Percentiles rank a stretch among this genome's conserved stretches.
These are phyloP conservation scores for Yponomeuta evonymella DNA, from an alignment of 2,888 invertebrate genomes.

Conservation along the genomic window DNA sequence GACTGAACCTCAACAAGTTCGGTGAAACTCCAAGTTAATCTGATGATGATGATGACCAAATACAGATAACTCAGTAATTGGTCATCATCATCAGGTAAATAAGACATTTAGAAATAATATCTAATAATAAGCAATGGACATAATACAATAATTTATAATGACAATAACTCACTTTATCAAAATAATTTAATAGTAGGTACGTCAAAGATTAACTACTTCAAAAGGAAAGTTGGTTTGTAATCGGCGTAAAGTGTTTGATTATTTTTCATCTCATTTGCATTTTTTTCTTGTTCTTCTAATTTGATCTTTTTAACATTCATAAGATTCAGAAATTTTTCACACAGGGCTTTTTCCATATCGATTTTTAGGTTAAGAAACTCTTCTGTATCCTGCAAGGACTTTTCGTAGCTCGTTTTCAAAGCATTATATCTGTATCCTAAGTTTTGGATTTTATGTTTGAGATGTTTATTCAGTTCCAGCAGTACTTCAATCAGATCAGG, in stretches of 20 bases:
- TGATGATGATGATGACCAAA: no score
- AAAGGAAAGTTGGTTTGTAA: no score
- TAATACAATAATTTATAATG: no score
- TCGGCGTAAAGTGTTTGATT: not conserved
- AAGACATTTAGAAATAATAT: no score
- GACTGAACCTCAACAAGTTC: no score
- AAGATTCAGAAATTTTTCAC: conserved; percentile 47
- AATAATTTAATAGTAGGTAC: not conserved
- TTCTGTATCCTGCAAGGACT: conserved; percentile 51
- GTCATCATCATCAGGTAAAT: no score
- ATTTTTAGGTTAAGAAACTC: conserved; percentile 55
- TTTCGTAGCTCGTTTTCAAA: conserved; percentile 43
- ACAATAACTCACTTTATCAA: not conserved
- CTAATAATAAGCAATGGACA: no score
- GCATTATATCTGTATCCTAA: conserved; percentile 33
- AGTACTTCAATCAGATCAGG: conserved; percentile 49
- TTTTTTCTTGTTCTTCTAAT: not conserved
- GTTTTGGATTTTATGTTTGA: conserved; percentile 36
- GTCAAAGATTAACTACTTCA: no score
- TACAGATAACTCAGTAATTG: no score
- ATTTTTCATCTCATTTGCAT: not conserved
- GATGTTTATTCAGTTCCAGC: conserved; percentile 41
- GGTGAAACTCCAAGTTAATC: no score
- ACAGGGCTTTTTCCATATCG: conserved; percentile 53
- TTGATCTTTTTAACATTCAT: conserved; percentile 34